Conservation (phyloP, 2,888 invertebrate species). For the Cheilosia variabilis region DNA sequence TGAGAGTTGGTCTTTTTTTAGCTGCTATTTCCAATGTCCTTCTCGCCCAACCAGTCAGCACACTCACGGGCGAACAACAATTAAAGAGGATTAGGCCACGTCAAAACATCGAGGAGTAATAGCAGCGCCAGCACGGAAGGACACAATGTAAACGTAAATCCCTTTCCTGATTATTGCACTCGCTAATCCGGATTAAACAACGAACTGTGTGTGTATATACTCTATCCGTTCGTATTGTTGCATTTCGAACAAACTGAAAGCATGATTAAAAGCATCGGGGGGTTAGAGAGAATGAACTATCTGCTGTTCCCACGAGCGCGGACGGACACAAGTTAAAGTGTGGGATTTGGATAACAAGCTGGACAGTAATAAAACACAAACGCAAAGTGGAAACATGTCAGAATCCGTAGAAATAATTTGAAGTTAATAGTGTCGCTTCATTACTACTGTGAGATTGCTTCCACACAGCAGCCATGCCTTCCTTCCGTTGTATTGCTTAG, state of each 20-base stretch:
- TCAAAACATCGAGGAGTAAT: constrained; percentile 67
- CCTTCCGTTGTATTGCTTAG: not conserved
- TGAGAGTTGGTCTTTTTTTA: not conserved
- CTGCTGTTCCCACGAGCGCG: constrained; percentile 10
- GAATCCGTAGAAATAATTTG: constrained; percentile 31
- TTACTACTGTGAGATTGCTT: constrained; percentile 5
- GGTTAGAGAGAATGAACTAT: not conserved
- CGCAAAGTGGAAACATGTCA: not conserved
- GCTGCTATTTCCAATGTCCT: not conserved
- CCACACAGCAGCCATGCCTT: not conserved
- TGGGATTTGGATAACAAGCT: constrained; percentile 37
- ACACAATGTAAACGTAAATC: constrained; percentile 69
- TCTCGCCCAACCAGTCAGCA: not conserved
- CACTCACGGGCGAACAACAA: constrained; percentile 63
- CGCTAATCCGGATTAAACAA: constrained; percentile 71
- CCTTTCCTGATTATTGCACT: constrained; percentile 74
- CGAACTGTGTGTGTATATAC: constrained; percentile 34
- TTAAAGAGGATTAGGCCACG: constrained; percentile 72
- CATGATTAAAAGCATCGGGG: constrained; percentile 51
- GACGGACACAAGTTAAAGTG: constrained; percentile 35
- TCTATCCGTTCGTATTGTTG: constrained; percentile 2
- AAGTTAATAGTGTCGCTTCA: constrained; percentile 35
- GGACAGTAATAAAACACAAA: not conserved
- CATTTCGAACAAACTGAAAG: constrained; percentile 47
- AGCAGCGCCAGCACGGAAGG: constrained; percentile 30